Evolutionary conservation across 2,113 vertebrate genomes (phyloP), one percentile per base, ranked within the genome.

Genomic region (Mastomys natalensis): DNA sequence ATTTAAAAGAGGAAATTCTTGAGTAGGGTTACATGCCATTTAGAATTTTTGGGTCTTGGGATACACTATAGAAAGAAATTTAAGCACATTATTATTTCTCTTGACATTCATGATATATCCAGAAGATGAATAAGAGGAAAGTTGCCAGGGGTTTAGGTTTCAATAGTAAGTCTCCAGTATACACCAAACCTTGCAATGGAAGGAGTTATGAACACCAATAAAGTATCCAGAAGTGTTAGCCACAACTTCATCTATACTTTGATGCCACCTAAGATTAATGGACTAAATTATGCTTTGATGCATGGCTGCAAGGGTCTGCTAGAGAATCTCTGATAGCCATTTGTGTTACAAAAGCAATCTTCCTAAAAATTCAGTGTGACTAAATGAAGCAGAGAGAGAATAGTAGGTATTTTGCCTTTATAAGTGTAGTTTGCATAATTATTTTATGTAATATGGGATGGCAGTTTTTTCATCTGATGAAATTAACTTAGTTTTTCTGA

Each of bases 21-120:
- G 16, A 7, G 2, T 73, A 88, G n/a, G n/a, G 70, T 31, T 91
- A 93, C 73, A 53, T 96, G 89, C 76, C 53, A 78, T 68, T 90
- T 40, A 87, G 29, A 90, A 90, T 90, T 93, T 31, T 88, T 22
- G 58, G 60, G 17, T 45, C 72, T 87, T 94, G 37, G 53, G 17
- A 90, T 92, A 87, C 95, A 34, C 24, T 88, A 40, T 72, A 81
- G 40, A 90, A 87, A 55, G 62, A 87, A 72, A 93, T 84, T 86
- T 94, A 68, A 96, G 80, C 45, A 87, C 1, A 40, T 94, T 93
- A 80, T 51, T 22, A 45, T 91, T 96, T 97, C 55, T 88, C 96
- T 22, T 91, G 73, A 87, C 13, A 74, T 16, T 5, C 21, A 31
- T 5, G 34, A 13, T 94, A 87, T 90, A 95, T 55, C 74, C 72